Percentiles rank a stretch among this genome's conserved stretches.
Evolutionary conservation across 2,113 vertebrate genomes (phyloP).

Genomic region (Pampusana beccarii): DNA sequence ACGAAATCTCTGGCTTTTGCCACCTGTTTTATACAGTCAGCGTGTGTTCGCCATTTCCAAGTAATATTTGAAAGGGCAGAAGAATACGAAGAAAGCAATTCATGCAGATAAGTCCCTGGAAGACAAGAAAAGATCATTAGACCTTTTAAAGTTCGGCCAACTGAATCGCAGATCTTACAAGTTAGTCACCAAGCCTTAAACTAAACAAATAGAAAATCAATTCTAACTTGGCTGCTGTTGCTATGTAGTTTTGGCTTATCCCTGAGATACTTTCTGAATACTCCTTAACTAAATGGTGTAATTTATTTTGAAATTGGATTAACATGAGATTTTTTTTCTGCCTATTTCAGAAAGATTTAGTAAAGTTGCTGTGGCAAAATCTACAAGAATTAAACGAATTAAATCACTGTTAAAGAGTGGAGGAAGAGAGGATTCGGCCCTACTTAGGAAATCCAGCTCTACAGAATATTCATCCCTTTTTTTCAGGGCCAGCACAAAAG

Average conservation of each 20-base stretch:
- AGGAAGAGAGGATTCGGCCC: neutral
- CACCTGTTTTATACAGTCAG: neutral
- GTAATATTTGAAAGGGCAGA: constrained; percentile 3
- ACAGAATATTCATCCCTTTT: neutral
- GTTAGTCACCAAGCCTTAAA: neutral
- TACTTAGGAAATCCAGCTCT: neutral
- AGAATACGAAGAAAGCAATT: neutral
- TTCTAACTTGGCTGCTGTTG: neutral
- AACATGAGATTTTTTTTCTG: neutral
- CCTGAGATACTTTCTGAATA: neutral
- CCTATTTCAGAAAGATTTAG: neutral
- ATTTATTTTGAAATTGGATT: neutral
- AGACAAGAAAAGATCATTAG: neutral
- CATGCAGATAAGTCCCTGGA: neutral
- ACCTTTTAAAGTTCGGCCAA: neutral
- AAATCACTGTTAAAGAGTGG: neutral
- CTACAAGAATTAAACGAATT: neutral
- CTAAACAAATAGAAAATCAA: neutral
- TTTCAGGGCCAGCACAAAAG: neutral
- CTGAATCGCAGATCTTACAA: neutral
- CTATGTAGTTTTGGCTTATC: neutral
- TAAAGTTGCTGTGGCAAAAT: neutral
- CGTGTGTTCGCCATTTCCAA: neutral
- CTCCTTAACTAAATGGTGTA: neutral
- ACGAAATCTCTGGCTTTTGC: neutral